Conservation (phyloP, 1,140 invertebrate genomes). For the Caenorhabditis latens region DNA sequence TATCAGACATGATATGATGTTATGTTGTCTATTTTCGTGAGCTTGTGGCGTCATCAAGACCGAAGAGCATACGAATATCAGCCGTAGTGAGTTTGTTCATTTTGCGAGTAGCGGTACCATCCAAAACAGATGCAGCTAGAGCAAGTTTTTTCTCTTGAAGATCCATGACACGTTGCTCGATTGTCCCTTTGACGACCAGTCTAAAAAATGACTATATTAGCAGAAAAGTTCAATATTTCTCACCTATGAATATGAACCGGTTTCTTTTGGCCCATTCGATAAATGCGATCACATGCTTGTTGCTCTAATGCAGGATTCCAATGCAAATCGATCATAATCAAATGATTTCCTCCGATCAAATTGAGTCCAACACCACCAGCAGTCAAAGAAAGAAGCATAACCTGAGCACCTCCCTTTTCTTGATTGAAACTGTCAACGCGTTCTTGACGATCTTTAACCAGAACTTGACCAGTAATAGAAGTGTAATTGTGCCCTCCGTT, state of each 20-base stretch:
- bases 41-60: constrained; percentile 77
- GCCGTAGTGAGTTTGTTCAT: constrained; percentile 83
- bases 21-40: too few relatives aligned
- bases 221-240: constrained; percentile 57
- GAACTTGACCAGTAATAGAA: constrained; percentile 63
- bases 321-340: constrained; percentile 90
- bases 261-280: constrained; percentile 88
- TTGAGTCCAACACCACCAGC: constrained; percentile 92
- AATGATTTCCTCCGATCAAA: constrained; percentile 84
- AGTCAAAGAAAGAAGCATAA: constrained; percentile 85
- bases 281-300: constrained; percentile 91
- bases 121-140: constrained; percentile 85
- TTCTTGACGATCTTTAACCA: constrained; percentile 61
- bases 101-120: constrained; percentile 81
- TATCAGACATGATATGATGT: neutral
- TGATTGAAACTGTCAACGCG: constrained; percentile 66
- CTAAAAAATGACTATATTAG: constrained; percentile 78
- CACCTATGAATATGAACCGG: constrained; percentile 88
- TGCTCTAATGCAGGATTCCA: constrained; percentile 95
- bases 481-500: constrained; percentile 53
- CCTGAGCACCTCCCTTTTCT: constrained; percentile 57
- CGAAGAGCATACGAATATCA: constrained; percentile 86
- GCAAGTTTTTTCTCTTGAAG: constrained; percentile 86
- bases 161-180: constrained; percentile 86
- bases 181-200: constrained; percentile 86